Conservation (phyloP, 1,140 invertebrate genomes). For the Belonocnema kinseyi region DNA sequence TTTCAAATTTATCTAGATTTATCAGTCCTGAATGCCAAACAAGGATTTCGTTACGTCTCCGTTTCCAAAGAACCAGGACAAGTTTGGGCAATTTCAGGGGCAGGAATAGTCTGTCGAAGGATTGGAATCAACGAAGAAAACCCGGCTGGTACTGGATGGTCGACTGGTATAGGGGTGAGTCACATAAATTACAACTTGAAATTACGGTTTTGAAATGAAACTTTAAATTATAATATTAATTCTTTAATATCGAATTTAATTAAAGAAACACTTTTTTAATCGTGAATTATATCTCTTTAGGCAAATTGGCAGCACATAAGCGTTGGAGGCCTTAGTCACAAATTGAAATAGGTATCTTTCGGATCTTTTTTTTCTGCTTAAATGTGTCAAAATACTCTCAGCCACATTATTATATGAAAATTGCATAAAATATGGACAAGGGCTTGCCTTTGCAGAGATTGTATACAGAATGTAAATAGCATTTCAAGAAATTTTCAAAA, state of each 20-base stretch:
- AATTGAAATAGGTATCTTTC: constrained; percentile 42
- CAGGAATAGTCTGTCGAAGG: constrained; percentile 84
- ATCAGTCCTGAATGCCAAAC: constrained; percentile 67
- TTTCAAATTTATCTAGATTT: constrained; percentile 55
- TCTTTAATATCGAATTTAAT: too few species aligned
- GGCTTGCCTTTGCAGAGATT: background rate
- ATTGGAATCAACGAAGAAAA: constrained; percentile 83
- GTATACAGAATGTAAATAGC: constrained; percentile 6
- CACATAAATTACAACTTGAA: constrained; percentile 32
- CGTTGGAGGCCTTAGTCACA: constrained; percentile 62
- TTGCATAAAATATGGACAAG: too few species aligned
- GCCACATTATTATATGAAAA: background rate
- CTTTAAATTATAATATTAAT: background rate
- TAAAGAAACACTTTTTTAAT: background rate
- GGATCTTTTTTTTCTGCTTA: background rate
- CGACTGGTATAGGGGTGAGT: constrained; percentile 82
- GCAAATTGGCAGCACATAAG: constrained; percentile 73
- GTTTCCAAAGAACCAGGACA: constrained; percentile 77
- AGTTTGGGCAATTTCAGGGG: constrained; percentile 85
- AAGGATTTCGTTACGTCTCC: constrained; percentile 81
- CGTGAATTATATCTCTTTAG: constrained; percentile 54
- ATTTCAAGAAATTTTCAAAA: background rate
- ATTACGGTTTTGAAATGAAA: constrained; percentile 13
- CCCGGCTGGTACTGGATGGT: constrained; percentile 86
- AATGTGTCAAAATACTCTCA: constrained; percentile 5